phyloP scores from a whole-genome alignment of 2,113 vertebrate species.

The Petrocephalus zakoni region DNA sequence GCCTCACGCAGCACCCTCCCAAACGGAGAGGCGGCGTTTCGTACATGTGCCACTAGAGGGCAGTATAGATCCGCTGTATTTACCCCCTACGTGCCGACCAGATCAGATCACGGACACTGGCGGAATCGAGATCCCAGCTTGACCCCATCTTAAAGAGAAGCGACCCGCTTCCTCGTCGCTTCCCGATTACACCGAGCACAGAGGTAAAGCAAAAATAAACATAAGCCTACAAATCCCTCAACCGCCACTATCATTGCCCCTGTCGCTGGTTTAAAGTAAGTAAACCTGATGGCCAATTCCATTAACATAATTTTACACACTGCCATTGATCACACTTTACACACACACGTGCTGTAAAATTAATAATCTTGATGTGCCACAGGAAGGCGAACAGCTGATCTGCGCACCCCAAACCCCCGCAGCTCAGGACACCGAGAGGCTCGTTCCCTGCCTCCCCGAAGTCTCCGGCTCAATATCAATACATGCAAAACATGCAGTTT shows the following conservation, averaged over 20 bases:
- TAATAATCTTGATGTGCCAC: background rate
- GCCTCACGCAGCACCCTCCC: background rate
- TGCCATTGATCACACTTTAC: background rate
- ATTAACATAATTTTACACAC: background rate
- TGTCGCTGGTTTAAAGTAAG: background rate
- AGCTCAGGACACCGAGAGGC: no score
- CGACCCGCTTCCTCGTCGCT: background rate
- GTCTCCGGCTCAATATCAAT: conserved; percentile 30
- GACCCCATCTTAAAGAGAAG: background rate
- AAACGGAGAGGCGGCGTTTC: background rate
- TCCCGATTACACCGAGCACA: background rate
- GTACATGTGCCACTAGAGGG: conserved; percentile 46
- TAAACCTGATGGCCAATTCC: background rate
- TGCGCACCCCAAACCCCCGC: background rate
- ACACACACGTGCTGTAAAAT: background rate
- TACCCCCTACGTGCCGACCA: background rate
- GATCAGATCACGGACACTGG: background rate
- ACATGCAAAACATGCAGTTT: conserved; percentile 27
- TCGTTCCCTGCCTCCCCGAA: background rate
- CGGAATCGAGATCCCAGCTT: background rate
- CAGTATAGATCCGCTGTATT: conserved; percentile 35
- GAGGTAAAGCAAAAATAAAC: background rate
- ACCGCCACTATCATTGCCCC: background rate
- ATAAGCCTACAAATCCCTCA: background rate
- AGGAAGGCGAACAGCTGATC: background rate